Percentiles rank a stretch among this genome's conserved stretches.
Evolutionary conservation across 2,797 vertebrate genomes (phyloP).

Genomic region (Peromyscus aztecus): DNA sequence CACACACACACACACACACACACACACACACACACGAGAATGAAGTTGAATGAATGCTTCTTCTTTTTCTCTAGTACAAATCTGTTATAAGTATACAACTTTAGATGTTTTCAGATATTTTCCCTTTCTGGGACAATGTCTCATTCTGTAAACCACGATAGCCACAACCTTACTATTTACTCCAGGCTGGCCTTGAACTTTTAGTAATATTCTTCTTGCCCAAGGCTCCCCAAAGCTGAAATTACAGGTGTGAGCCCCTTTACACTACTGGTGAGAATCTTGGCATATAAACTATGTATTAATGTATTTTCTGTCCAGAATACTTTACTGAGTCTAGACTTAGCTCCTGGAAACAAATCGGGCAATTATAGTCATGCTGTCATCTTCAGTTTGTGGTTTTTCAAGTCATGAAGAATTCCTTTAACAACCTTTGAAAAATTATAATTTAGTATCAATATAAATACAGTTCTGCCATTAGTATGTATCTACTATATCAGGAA

Average conservation of each 20-base stretch:
- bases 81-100: not conserved
- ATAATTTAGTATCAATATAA: not conserved
- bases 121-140: not conserved
- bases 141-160: not conserved
- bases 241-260: not conserved
- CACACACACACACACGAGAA: not conserved
- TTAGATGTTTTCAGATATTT: not conserved
- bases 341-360: not conserved
- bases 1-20: too few species aligned
- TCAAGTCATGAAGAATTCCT: not conserved
- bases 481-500: not conserved
- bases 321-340: not conserved
- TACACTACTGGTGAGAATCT: not conserved
- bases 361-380: not conserved
- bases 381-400: not conserved
- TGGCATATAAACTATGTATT: conserved; percentile 5
- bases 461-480: not conserved
- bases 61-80: not conserved
- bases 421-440: not conserved
- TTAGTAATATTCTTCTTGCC: not conserved
- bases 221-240: not conserved
- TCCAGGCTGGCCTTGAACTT: not conserved
- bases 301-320: not conserved
- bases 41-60: not conserved
- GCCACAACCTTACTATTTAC: not conserved